Percentiles rank a stretch among this genome's conserved stretches.
These are phyloP conservation scores for Sporophila hypoxantha DNA, from an alignment of 2,113 vertebrate genomes.

Conservation along the genomic window DNA sequence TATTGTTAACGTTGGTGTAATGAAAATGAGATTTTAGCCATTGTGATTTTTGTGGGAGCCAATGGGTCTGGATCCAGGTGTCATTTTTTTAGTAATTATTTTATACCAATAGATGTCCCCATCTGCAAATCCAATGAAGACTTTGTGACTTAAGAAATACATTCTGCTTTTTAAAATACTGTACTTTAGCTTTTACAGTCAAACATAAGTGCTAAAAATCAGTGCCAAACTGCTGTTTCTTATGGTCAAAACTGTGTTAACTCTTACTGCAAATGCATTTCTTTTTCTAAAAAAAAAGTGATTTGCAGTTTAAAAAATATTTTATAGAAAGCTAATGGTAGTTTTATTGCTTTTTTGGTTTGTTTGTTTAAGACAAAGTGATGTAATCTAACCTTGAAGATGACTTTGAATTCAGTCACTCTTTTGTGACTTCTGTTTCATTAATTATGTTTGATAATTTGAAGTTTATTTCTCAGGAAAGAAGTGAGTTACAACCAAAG, in stretches of 20 bases:
- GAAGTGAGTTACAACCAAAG: neutral
- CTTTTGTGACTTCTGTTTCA: neutral
- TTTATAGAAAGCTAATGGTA: neutral
- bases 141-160: conserved; percentile 13
- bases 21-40: neutral
- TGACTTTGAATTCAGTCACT: neutral
- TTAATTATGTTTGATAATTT: neutral
- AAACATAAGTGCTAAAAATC: conserved; percentile 12
- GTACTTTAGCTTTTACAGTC: neutral
- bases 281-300: neutral
- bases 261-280: neutral
- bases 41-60: neutral
- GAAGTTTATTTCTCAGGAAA: neutral
- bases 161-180: neutral
- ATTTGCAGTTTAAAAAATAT: neutral
- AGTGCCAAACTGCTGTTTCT: neutral
- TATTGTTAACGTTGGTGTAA: neutral
- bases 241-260: neutral
- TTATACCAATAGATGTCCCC: conserved; percentile 77
- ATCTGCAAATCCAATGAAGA: conserved; percentile 71
- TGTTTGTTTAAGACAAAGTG: neutral
- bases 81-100: conserved; percentile 47
- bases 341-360: neutral
- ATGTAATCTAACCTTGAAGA: neutral
- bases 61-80: neutral